A percentile compares a stretch with the other conserved stretches of the same genome.
Evolutionary conservation across 1,140 invertebrate genomes (phyloP).

Genomic region (Araneus ventricosus): DNA sequence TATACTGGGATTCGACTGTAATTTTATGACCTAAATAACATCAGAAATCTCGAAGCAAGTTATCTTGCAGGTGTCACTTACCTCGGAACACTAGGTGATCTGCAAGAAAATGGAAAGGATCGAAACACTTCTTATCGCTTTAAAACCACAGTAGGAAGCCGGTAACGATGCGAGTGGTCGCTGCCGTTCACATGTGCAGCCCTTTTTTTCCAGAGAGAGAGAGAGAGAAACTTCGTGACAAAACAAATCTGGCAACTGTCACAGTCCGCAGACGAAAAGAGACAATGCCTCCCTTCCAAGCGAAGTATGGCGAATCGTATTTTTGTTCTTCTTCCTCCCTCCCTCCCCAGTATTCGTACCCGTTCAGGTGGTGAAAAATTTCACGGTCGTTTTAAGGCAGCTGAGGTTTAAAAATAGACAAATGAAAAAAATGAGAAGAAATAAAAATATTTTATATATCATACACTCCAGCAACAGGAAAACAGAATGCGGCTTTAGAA

Average conservation of each 20-base stretch:
- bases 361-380: conserved; percentile 56
- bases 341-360: neutral
- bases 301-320: conserved; percentile 42
- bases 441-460: conserved; percentile 12
- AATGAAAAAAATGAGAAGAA: neutral
- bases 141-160: neutral
- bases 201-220: neutral
- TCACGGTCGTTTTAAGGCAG: conserved; percentile 53
- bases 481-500: neutral
- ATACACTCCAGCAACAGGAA: neutral
- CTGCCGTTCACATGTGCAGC: neutral
- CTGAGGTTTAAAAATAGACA: conserved; percentile 11
- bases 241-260: conserved; percentile 34
- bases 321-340: conserved; percentile 11
- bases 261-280: conserved; percentile 55
- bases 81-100: conserved; percentile 52
- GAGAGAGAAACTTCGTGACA: neutral
- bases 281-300: conserved; percentile 36
- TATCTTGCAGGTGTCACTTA: neutral
- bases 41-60: too few relatives aligned
- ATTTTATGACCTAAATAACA: too few relatives aligned
- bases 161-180: neutral
- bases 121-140: neutral
- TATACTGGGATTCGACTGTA: too few relatives aligned
- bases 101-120: conserved; percentile 3